Evolutionary conservation across 2,113 vertebrate genomes (phyloP).

Genomic region (Mormoops blainvillei): DNA sequence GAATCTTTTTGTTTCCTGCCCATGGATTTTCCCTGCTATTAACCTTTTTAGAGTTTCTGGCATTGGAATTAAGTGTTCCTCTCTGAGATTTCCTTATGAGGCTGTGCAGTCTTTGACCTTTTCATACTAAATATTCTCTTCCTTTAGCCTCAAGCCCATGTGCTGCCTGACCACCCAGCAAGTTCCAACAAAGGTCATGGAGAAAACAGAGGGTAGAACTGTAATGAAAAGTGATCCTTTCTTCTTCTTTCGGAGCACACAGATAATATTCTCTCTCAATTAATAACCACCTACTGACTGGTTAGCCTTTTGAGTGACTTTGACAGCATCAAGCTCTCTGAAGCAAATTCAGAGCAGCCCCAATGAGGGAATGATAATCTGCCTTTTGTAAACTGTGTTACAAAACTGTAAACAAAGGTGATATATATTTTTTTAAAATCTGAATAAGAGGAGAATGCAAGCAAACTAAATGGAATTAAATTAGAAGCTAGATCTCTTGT

Average conservation of each 20-base stretch:
- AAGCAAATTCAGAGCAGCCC: not conserved
- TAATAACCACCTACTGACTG: not conserved
- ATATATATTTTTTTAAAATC: not conserved
- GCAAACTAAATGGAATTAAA: constrained; percentile 14
- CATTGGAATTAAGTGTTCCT: constrained; percentile 9
- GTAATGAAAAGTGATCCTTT: not conserved
- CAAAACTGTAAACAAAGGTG: too few species aligned
- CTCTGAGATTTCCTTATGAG: constrained; percentile 20
- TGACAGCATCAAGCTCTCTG: not conserved
- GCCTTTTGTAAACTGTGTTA: not conserved
- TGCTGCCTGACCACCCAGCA: not conserved
- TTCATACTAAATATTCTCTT: not conserved
- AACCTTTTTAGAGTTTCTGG: constrained; percentile 42
- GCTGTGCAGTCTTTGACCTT: constrained; percentile 19
- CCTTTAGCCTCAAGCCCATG: not conserved
- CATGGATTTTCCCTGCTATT: not conserved
- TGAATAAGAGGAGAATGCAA: constrained; percentile 13
- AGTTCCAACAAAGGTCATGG: not conserved
- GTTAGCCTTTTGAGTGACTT: not conserved
- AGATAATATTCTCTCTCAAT: not conserved
- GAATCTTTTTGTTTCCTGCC: not conserved
- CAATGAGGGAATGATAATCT: not conserved
- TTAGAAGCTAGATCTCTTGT: not conserved
- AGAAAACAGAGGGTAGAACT: not conserved
- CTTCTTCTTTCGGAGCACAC: not conserved